Percentiles rank a stretch among this genome's conserved stretches.
These are phyloP conservation scores for Drosophila erecta DNA, from an alignment of 1,140 invertebrate genomes.

Conservation along the genomic window DNA sequence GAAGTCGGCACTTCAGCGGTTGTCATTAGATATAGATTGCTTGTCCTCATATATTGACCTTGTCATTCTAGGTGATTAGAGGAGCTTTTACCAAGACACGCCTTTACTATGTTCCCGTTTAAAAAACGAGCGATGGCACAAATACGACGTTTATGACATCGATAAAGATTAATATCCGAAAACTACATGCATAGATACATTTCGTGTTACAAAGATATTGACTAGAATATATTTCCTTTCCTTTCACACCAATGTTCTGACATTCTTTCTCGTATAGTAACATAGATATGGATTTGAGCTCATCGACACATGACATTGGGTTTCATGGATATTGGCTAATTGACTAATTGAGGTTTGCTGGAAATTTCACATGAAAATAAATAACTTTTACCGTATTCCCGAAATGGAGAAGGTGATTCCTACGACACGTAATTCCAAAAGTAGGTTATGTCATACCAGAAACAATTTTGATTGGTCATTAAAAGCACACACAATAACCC, in stretches of 20 bases:
- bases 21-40: neutral
- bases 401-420: neutral
- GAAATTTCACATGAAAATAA: neutral
- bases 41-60: slow-evolving; percentile 1
- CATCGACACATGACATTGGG: neutral
- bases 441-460: neutral
- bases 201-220: too few relatives aligned
- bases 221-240: too few relatives aligned
- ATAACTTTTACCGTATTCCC: neutral
- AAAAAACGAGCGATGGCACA: neutral
- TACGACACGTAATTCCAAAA: slow-evolving; percentile 1
- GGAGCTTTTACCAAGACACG: neutral
- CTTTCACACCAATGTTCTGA: too few relatives aligned
- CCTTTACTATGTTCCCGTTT: neutral
- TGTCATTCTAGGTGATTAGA: neutral
- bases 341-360: neutral
- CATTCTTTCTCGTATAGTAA: too few relatives aligned
- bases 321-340: neutral
- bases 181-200: neutral
- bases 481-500: neutral
- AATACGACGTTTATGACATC: neutral
- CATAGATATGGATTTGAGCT: slow-evolving; percentile 1
- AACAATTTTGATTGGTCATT: slow-evolving; percentile 10
- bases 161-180: neutral
- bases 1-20: slow-evolving; percentile 24